Percentiles rank a stretch among this genome's conserved stretches.
These are phyloP conservation scores for Sarcophaga carnaria DNA, from an alignment of 2,888 invertebrate genomes.

Conservation along the genomic window DNA sequence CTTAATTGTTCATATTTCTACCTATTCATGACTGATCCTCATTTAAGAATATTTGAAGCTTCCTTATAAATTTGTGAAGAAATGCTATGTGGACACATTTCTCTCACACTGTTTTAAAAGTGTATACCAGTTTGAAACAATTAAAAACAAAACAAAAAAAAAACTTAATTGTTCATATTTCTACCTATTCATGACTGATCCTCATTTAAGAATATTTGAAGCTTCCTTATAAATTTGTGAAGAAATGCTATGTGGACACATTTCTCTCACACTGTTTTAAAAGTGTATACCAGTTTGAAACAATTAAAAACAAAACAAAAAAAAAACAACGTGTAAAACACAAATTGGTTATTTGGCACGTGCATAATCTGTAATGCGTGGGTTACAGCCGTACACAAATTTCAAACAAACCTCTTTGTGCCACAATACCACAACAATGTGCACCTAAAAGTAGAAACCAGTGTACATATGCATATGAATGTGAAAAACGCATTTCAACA, in stretches of 20 bases:
- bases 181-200: too few relatives aligned
- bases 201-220: too few relatives aligned
- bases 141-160: conserved; percentile 27
- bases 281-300: conserved; percentile 29
- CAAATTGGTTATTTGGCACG: conserved; percentile 68
- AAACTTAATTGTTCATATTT: too few relatives aligned
- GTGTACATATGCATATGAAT: neutral
- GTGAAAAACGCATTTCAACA: neutral
- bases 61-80: too few relatives aligned
- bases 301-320: conserved; percentile 33
- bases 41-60: too few relatives aligned
- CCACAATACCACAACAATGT: conserved; percentile 30
- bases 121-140: conserved; percentile 29
- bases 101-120: conserved; percentile 11
- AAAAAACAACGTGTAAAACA: conserved; percentile 38
- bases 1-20: too few relatives aligned
- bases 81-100: neutral
- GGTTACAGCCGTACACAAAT: conserved; percentile 15
- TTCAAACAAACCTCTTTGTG: conserved; percentile 22
- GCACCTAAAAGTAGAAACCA: neutral
- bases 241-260: neutral
- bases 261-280: conserved; percentile 23
- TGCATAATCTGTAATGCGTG: conserved; percentile 53
- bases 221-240: too few relatives aligned
- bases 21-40: too few relatives aligned